These are phyloP conservation scores for Bergia sp. DNA, from an alignment of 92 coral and sea anemone genomes.

Conservation along the genomic window DNA sequence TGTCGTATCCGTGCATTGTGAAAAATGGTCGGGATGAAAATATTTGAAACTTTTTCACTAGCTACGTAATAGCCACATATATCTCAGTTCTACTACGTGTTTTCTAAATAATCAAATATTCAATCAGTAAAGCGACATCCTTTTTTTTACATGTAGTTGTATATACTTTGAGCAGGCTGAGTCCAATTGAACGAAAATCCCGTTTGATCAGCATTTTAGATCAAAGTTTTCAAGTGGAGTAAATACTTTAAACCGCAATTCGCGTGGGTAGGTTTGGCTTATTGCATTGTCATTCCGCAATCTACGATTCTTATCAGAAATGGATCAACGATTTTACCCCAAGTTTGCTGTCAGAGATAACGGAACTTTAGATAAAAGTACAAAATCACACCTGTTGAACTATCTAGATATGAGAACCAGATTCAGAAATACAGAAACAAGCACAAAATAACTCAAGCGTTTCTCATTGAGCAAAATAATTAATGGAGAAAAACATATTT, in stretches of 20 bases:
- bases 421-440: neutral
- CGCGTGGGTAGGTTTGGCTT: conserved; percentile 19
- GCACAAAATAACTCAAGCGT: neutral
- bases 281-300: neutral
- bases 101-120: neutral
- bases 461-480: neutral
- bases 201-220: neutral
- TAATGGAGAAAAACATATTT: too few relatives aligned
- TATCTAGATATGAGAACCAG: neutral
- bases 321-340: conserved; percentile 29
- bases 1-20: neutral
- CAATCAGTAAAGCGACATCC: neutral
- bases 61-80: neutral
- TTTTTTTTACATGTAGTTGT: neutral
- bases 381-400: neutral
- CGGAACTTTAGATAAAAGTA: neutral
- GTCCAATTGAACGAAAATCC: neutral
- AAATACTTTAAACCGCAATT: neutral
- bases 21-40: neutral
- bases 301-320: conserved; percentile 14
- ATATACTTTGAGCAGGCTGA: neutral
- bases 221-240: neutral
- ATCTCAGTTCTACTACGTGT: neutral
- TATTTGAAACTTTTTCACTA: neutral
- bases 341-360: conserved; percentile 30